Percentiles rank a stretch among this genome's conserved stretches.
Conservation (phyloP, 2,888 invertebrate genomes). For the Synanthedon myopaeformis region DNA sequence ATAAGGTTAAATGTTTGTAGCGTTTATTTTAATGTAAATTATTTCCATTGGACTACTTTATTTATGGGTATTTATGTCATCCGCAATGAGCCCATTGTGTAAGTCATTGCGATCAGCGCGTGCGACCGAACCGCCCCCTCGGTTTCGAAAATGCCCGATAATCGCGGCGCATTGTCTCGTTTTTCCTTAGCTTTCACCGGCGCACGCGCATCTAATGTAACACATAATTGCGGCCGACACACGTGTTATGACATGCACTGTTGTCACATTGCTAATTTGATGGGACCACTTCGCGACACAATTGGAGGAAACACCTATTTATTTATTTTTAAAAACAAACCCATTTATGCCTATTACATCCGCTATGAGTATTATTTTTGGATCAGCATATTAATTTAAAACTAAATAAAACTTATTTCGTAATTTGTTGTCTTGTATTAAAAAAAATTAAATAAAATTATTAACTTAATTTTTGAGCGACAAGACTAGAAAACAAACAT, state of each 20-base stretch:
- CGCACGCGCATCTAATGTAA: constrained; percentile 26
- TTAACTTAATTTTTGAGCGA: too few relatives aligned
- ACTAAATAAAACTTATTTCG: too few relatives aligned
- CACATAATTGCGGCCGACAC: constrained; percentile 22
- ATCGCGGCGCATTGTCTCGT: constrained; percentile 24
- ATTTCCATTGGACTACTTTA: too few relatives aligned
- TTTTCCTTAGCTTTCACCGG: constrained; percentile 36
- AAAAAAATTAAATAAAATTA: too few relatives aligned
- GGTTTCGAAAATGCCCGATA: constrained; percentile 35
- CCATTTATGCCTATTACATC: too few relatives aligned
- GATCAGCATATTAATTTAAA: too few relatives aligned
- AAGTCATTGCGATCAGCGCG: constrained; percentile 2
- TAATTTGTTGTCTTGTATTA: too few relatives aligned
- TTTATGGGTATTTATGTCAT: not conserved
- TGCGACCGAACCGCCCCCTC: constrained; percentile 9
- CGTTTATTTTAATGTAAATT: too few relatives aligned
- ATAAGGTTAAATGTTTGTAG: too few relatives aligned
- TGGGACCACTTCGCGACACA: constrained; percentile 12
- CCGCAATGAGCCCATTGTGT: constrained; percentile 1
- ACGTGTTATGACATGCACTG: constrained; percentile 24
- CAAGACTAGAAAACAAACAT: too few relatives aligned
- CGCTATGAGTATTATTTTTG: too few relatives aligned
- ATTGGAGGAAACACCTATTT: constrained; percentile 5
- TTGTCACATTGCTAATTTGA: constrained; percentile 21
- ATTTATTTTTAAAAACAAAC: not conserved